Conservation (phyloP, 2,797 vertebrate genomes). For the Odontamblyopus lacepedii region DNA sequence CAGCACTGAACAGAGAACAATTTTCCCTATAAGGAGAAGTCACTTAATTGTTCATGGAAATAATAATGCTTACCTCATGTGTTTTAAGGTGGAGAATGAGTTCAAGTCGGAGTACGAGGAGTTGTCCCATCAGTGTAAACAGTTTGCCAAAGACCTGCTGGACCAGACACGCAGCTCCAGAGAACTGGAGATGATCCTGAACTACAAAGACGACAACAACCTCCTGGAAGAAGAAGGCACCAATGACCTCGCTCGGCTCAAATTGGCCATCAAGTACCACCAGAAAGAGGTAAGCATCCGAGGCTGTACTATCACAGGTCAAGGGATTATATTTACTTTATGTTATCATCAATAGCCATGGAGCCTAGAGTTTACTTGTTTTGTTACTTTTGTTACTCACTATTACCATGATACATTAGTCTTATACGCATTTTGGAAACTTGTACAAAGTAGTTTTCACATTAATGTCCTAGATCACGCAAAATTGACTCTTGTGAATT, state of each 20-base stretch:
- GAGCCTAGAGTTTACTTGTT: no score
- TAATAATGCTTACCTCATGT: not conserved
- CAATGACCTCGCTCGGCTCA: conserved; percentile 92
- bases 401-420: not conserved
- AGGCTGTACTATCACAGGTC: not conserved
- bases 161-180: conserved; percentile 97
- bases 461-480: no score
- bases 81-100: conserved; percentile 88
- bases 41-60: not conserved
- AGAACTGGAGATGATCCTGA: conserved; percentile 97
- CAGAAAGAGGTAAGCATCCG: conserved; percentile 89
- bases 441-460: no score
- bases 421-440: not conserved
- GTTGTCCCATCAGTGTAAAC: conserved; percentile 92
- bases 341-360: not conserved
- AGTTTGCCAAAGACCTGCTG: conserved; percentile 95
- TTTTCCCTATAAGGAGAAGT: not conserved
- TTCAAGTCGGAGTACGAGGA: conserved; percentile 98
- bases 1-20: not conserved
- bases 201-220: conserved; percentile 90
- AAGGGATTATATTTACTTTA: not conserved
- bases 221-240: conserved; percentile 89
- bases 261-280: conserved; percentile 96
- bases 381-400: not conserved
- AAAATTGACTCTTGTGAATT: no score